Conservation (phyloP, 2,797 vertebrate species). For the Anabas testudineus region DNA sequence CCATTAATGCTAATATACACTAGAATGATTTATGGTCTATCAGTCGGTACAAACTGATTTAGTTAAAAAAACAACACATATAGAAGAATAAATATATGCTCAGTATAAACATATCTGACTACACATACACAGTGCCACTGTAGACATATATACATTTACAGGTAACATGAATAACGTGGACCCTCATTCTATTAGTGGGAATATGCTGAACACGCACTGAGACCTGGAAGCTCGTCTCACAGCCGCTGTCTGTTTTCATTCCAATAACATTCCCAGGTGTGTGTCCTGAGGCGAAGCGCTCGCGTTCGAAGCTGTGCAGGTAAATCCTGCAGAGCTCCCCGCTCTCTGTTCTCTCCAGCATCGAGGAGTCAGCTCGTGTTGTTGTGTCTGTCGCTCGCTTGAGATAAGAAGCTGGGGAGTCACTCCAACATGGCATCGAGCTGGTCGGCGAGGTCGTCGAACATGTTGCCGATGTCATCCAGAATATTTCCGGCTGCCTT, state of each 20-base stretch:
- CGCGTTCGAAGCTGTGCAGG: constrained; percentile 26
- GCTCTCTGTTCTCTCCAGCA: background rate
- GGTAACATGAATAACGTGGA: constrained; percentile 38
- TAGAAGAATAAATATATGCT: constrained; percentile 69
- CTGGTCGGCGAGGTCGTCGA: constrained; percentile 94
- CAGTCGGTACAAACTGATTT: constrained; percentile 44
- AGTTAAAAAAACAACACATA: constrained; percentile 60
- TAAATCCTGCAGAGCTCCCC: constrained; percentile 30
- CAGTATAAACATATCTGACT: constrained; percentile 59
- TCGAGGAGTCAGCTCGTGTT: background rate
- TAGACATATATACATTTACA: constrained; percentile 43
- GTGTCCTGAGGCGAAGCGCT: constrained; percentile 69
- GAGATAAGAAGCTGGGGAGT: background rate
- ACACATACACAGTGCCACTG: constrained; percentile 47
- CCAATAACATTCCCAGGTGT: constrained; percentile 53
- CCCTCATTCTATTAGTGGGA: constrained; percentile 53
- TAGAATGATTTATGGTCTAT: constrained; percentile 21
- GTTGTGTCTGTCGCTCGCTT: too few relatives aligned
- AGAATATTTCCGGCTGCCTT: constrained; percentile 92
- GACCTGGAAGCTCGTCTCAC: constrained; percentile 5
- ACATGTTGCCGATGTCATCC: constrained; percentile 98
- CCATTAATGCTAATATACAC: constrained; percentile 32
- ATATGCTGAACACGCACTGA: constrained; percentile 15
- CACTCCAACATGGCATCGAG: constrained; percentile 95
- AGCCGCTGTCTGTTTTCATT: constrained; percentile 21